A percentile compares a stretch with the other conserved stretches of the same genome.
Evolutionary conservation across 1,140 invertebrate genomes (phyloP).

Genomic region (Phymorhynchus buccinoides): DNA sequence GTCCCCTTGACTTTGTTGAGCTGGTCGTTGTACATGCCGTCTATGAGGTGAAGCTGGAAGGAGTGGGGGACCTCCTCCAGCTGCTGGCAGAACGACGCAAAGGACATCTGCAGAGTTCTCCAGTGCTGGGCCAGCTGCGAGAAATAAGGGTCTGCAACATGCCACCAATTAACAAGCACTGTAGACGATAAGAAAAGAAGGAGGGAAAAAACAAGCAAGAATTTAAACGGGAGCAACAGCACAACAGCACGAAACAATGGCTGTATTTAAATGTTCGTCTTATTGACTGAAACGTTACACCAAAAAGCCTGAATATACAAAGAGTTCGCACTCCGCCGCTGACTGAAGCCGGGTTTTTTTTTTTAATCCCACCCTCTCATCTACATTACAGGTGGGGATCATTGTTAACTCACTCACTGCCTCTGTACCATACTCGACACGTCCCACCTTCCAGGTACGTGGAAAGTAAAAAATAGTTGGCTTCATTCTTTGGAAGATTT

Average conservation of each 20-base stretch:
- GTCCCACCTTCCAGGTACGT: too few relatives aligned
- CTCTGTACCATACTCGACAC: too few relatives aligned
- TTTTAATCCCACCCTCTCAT: too few relatives aligned
- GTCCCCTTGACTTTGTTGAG: neutral
- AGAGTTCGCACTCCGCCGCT: too few relatives aligned
- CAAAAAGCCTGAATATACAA: too few relatives aligned
- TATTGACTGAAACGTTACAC: neutral
- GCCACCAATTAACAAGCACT: neutral
- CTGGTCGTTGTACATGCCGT: neutral
- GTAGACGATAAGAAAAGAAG: neutral
- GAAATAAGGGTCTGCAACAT: neutral
- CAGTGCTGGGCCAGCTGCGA: neutral
- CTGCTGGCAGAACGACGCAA: neutral
- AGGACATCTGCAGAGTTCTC: neutral
- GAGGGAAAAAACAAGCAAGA: neutral
- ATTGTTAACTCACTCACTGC: too few relatives aligned
- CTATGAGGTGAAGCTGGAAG: neutral
- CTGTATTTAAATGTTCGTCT: neutral
- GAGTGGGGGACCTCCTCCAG: constrained; percentile 23
- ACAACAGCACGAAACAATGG: too few relatives aligned
- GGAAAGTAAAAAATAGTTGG: too few relatives aligned
- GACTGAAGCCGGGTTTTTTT: too few relatives aligned
- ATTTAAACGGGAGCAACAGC: neutral
- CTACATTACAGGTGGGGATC: too few relatives aligned
- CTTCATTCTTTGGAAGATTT: too few relatives aligned